Evolutionary conservation across 2,113 vertebrate species (phyloP).

Genomic region (Salvelinus fontinalis): DNA sequence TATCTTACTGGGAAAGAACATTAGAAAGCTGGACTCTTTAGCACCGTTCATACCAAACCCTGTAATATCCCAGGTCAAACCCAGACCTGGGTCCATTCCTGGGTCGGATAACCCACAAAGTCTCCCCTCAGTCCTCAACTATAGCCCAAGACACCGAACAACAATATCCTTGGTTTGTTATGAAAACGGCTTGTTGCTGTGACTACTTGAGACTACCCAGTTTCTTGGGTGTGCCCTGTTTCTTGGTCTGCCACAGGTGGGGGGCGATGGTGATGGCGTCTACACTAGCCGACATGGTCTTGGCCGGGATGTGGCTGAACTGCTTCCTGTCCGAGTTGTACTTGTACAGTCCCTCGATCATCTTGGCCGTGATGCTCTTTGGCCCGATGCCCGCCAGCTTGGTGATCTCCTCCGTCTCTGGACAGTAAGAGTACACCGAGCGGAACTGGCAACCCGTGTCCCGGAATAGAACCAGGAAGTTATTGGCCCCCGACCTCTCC

Average conservation of each 20-base stretch:
- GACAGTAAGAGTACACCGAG: constrained; percentile 91
- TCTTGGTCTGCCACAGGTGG: constrained; percentile 96
- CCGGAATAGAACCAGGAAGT: constrained; percentile 95
- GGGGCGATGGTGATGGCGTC: constrained; percentile 94
- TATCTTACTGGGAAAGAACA: no score
- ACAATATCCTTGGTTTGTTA: no score
- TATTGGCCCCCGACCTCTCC: constrained; percentile 95
- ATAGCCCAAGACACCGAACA: no score
- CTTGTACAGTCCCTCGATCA: constrained; percentile 95
- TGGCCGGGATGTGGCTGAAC: constrained; percentile 96
- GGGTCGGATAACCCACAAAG: no score
- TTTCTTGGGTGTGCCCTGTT: constrained; percentile 91
- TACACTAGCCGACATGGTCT: constrained; percentile 95
- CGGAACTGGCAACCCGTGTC: constrained; percentile 96
- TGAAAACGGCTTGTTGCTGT: no score
- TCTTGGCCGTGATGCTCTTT: constrained; percentile 88
- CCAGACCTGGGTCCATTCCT: no score
- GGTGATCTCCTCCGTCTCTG: constrained; percentile 91
- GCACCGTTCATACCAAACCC: no score
- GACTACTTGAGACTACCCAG: constrained; percentile 65
- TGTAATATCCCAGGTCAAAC: constrained; percentile 32
- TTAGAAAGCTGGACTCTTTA: no score
- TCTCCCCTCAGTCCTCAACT: no score
- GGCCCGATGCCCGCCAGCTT: constrained; percentile 93
- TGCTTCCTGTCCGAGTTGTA: constrained; percentile 98